Evolutionary conservation across 2,113 vertebrate species (phyloP), one percentile per base, ranked within the genome.

Genomic region (Condylura cristata): DNA sequence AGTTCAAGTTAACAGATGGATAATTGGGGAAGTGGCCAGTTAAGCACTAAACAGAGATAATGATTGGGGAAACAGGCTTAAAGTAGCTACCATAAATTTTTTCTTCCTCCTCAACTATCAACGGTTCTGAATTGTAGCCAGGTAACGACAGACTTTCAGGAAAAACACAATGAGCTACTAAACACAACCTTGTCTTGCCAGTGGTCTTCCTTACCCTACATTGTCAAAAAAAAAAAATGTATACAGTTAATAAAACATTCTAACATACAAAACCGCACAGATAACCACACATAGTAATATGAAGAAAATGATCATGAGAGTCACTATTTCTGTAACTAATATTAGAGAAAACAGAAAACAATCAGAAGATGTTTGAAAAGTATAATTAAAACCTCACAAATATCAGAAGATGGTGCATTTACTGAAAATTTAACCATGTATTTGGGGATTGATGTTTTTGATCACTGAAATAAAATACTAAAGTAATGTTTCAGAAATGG

Each of bases 181-280:
- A 56, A 65, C 12, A 88, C 18, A 74, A 0, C 28, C n/a, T 74
- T 41, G 24, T 22, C 58, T 79, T 51, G 26, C 1, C 4, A 66
- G 7, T 24, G 28, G 70, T 88, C 9, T 65, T 88, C 28, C 66
- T 79, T 37, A 46, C 63, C 39, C 58, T 2, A 84, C 32, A 46
- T 8, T 71, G n/a, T 26, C 61, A 76, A 11, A 84, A 30, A 46
- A 72, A 76, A 11, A 84, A 30, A 46, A 72, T 46, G 53, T 34
- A 39, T 68, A 30, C 28, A 46, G 39, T 26, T 28, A 90, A 78
- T 82, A 41, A 65, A 82, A 75, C 8, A 79, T 12, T 79, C 89
- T 79, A 89, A 96, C 94, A 91, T 60, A 79, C 7, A 84, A 84
- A 88, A 72, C 16, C 60, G 24, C 72, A 91, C 66, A 86, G 34